A percentile compares a stretch with the other conserved stretches of the same genome.
phyloP scores from a whole-genome alignment of 2,888 invertebrate genomes.

The Pocota personata region DNA sequence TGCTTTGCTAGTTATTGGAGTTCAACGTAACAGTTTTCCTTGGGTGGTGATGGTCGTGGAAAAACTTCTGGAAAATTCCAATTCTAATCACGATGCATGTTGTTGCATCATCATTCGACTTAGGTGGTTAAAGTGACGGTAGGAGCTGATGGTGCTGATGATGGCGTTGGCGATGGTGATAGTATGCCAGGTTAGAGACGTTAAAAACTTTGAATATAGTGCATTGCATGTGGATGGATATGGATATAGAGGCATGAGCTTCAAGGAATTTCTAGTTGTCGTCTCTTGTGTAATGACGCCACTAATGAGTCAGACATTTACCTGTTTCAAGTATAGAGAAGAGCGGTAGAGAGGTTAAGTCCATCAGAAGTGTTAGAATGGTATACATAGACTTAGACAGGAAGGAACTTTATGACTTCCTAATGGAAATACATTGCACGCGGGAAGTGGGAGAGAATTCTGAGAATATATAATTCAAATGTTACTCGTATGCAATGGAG shows the following conservation, averaged over 20 bases:
- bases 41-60: constrained; percentile 41
- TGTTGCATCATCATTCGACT: constrained; percentile 68
- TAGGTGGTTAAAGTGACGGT: constrained; percentile 53
- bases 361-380: constrained; percentile 11
- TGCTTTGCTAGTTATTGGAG: constrained; percentile 66
- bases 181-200: constrained; percentile 8
- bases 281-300: constrained; percentile 62
- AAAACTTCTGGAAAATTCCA: constrained; percentile 62
- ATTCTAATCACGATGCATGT: constrained; percentile 73
- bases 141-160: constrained; percentile 1
- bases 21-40: constrained; percentile 73
- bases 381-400: constrained; percentile 33
- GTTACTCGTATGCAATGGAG: too few relatives aligned
- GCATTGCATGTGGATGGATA: constrained; percentile 35
- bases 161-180: constrained; percentile 21
- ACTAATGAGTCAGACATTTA: constrained; percentile 70
- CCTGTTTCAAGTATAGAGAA: neutral
- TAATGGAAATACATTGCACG: constrained; percentile 30
- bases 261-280: constrained; percentile 66
- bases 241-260: constrained; percentile 37
- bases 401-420: constrained; percentile 71
- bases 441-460: constrained; percentile 3
- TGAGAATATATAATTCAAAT: neutral
- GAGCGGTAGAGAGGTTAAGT: neutral
- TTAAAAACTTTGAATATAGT: constrained; percentile 24